phyloP scores from a whole-genome alignment of 92 coral and sea anemone genomes.

The Parazoanthus darwini region DNA sequence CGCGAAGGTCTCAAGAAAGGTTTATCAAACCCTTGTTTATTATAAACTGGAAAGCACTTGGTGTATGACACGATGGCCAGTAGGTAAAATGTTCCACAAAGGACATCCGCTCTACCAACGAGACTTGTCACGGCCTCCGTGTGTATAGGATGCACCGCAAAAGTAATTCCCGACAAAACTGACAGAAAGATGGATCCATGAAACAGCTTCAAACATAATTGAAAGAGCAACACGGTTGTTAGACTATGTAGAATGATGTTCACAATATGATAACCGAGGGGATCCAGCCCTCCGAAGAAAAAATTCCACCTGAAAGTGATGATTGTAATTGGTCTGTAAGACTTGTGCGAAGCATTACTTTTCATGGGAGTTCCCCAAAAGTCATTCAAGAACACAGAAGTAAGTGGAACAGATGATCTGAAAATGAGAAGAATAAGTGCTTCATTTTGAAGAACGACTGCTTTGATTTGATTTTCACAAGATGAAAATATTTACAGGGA shows the following conservation, averaged over 20 bases:
- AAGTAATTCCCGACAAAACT: conserved; percentile 62
- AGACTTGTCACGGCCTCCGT: conserved; percentile 82
- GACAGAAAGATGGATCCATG: conserved; percentile 39
- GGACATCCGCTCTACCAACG: conserved; percentile 80
- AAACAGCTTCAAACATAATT: conserved; percentile 62
- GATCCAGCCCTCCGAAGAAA: conserved; percentile 64
- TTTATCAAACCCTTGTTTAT: background rate
- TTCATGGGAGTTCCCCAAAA: conserved; percentile 84
- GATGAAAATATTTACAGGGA: background rate
- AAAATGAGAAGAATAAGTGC: background rate
- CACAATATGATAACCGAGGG: conserved; percentile 68
- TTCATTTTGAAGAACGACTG: background rate
- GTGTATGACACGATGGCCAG: conserved; percentile 66
- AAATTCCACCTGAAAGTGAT: conserved; percentile 82
- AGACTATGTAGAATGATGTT: conserved; percentile 67
- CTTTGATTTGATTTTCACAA: background rate
- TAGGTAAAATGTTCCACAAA: conserved; percentile 68
- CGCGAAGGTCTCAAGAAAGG: conserved; percentile 42
- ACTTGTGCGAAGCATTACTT: conserved; percentile 78
- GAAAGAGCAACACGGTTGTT: conserved; percentile 61
- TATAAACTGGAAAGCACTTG: conserved; percentile 46
- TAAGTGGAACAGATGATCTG: conserved; percentile 69
- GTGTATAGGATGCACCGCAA: conserved; percentile 86
- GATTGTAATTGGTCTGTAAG: conserved; percentile 78
- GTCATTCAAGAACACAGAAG: conserved; percentile 68